Evolutionary conservation across 2,888 invertebrate genomes (phyloP).

Genomic region (Gerosis bhagava): DNA sequence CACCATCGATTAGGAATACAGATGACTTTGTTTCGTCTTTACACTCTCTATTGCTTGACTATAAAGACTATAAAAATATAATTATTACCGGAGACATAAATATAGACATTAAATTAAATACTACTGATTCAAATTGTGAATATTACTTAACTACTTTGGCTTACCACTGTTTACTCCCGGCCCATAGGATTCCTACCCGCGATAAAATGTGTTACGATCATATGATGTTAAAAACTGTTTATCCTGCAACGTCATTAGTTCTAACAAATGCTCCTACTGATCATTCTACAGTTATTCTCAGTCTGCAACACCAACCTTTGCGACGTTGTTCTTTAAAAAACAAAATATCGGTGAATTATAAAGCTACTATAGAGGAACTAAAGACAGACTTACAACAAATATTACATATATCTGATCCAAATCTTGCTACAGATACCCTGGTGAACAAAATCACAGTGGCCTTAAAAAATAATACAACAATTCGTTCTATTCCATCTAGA

Average conservation of each 20-base stretch:
- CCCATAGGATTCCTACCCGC: slow-evolving; percentile 29
- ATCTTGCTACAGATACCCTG: slow-evolving; percentile 14
- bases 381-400: slow-evolving; percentile 2
- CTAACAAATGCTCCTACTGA: slow-evolving; percentile 26
- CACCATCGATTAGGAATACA: neutral
- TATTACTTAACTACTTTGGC: slow-evolving; percentile 26
- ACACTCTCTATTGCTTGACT: slow-evolving; percentile 1
- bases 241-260: slow-evolving; percentile 12
- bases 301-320: slow-evolving; percentile 1
- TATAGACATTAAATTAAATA: slow-evolving; percentile 22
- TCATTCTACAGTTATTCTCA: slow-evolving; percentile 24
- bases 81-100: slow-evolving; percentile 25
- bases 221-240: slow-evolving; percentile 24
- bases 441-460: slow-evolving; percentile 6
- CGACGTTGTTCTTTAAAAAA: neutral
- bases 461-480: slow-evolving; percentile 12
- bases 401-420: slow-evolving; percentile 7
- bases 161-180: slow-evolving; percentile 26
- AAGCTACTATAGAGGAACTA: slow-evolving; percentile 6
- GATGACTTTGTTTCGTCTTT: slow-evolving; percentile 23
- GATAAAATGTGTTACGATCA: slow-evolving; percentile 29
- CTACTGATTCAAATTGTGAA: slow-evolving; percentile 11
- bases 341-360: slow-evolving; percentile 10
- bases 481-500: slow-evolving; percentile 8
- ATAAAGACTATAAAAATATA: slow-evolving; percentile 14